Percentiles rank a stretch among this genome's conserved stretches.
phyloP scores from a whole-genome alignment of 2,113 vertebrate species.

The Cepphus grylle region DNA sequence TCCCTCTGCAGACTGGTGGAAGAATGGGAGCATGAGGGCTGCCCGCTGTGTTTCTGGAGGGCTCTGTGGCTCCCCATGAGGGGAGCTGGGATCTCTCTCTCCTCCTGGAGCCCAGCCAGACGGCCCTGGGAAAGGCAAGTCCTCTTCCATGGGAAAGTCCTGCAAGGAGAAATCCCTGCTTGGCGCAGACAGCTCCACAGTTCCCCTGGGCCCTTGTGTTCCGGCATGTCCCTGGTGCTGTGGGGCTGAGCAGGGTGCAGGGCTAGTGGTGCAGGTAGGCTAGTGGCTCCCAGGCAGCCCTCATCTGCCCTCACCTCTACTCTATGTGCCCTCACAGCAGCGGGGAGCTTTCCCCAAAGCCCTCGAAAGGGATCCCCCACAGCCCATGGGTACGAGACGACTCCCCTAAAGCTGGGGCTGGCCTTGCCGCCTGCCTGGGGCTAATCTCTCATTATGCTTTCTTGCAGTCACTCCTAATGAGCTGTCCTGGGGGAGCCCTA shows the following conservation, averaged over 20 bases:
- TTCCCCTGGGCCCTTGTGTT: background rate
- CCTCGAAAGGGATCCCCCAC: background rate
- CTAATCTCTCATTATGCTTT: background rate
- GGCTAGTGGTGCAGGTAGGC: background rate
- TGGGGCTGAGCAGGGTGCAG: background rate
- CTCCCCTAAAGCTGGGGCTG: background rate
- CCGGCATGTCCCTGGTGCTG: background rate
- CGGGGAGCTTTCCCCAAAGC: background rate
- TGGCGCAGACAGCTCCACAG: background rate
- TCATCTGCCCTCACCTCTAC: background rate
- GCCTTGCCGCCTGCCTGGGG: background rate
- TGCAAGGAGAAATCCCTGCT: slow-evolving; percentile 14
- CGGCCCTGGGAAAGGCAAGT: slow-evolving; percentile 44
- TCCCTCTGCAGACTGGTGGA: background rate
- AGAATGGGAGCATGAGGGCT: background rate
- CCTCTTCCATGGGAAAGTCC: slow-evolving; percentile 54
- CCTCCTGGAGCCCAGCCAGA: slow-evolving; percentile 39
- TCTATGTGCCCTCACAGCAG: background rate
- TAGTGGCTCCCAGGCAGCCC: background rate
- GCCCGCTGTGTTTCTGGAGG: background rate
- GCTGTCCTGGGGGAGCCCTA: background rate
- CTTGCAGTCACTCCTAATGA: background rate
- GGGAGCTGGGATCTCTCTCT: background rate
- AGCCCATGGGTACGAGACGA: accelerated
- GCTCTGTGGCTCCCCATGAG: background rate